A percentile compares a stretch with the other conserved stretches of the same genome.
phyloP scores from a whole-genome alignment of 2,888 invertebrate species.

The Pristionchus exspectatus region DNA sequence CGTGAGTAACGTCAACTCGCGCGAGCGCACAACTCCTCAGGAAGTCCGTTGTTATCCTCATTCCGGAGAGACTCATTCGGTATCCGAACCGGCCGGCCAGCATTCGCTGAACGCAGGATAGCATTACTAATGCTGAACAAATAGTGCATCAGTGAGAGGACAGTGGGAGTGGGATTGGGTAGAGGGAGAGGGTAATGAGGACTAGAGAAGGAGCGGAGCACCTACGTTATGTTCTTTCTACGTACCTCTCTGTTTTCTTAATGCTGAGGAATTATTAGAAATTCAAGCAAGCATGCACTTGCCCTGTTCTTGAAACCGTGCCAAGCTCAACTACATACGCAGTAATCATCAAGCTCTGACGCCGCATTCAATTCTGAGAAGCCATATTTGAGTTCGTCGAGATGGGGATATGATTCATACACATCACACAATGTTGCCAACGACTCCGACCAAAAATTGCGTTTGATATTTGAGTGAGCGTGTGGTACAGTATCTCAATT shows the following conservation, averaged over 20 bases:
- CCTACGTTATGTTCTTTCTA: neutral
- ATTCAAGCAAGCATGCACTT: too few relatives aligned
- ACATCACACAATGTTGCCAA: neutral
- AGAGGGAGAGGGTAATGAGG: neutral
- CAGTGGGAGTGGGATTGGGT: neutral
- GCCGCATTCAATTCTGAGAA: neutral
- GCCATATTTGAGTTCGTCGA: neutral
- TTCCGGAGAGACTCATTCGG: neutral
- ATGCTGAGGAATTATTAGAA: neutral
- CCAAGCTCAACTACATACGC: too few relatives aligned
- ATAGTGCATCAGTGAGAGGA: slow-evolving; percentile 5
- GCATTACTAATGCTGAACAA: slow-evolving; percentile 31
- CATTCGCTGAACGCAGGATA: neutral
- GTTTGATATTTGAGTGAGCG: neutral
- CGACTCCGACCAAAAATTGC: neutral
- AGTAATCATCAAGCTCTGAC: neutral
- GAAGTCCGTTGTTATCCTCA: neutral
- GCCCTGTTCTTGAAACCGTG: too few relatives aligned
- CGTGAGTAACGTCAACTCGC: neutral
- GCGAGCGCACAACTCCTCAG: neutral
- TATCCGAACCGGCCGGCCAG: neutral
- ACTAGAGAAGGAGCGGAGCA: neutral
- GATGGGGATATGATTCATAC: neutral
- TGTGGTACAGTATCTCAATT: neutral
- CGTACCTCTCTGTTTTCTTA: neutral